Percentiles rank a stretch among this genome's conserved stretches.
phyloP scores from a whole-genome alignment of 2,888 invertebrate genomes.

The Zonitis immaculata region DNA sequence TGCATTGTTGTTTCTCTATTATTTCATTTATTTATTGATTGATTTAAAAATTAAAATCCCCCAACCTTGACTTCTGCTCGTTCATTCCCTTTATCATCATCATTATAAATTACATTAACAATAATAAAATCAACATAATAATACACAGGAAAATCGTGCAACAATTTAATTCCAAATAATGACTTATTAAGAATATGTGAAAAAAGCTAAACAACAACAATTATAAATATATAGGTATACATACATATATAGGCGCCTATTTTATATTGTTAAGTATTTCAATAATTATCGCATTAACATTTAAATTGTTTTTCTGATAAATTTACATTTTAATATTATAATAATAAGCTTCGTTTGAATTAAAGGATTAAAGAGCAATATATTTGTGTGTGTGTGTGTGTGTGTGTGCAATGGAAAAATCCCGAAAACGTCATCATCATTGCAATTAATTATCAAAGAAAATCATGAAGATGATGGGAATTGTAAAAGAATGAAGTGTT shows the following conservation, averaged over 20 bases:
- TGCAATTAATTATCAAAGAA: too few species aligned
- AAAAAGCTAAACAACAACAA: background rate
- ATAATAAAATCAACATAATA: background rate
- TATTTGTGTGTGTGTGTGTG: too few species aligned
- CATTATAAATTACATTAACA: too few species aligned
- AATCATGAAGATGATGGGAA: too few species aligned
- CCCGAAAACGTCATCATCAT: too few species aligned
- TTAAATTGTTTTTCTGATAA: conserved; percentile 1
- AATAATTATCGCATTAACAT: background rate
- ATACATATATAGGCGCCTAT: background rate
- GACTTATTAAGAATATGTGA: background rate
- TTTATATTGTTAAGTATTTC: background rate
- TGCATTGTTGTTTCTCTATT: too few species aligned
- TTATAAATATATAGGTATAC: too few species aligned
- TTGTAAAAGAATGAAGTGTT: too few species aligned
- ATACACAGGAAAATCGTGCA: background rate
- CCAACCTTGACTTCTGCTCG: background rate
- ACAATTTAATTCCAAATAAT: background rate
- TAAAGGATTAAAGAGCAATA: background rate
- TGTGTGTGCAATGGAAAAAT: too few species aligned
- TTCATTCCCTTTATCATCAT: background rate
- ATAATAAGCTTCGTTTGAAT: too few species aligned
- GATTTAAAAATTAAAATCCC: background rate
- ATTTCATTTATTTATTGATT: too few species aligned
- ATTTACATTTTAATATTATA: too few species aligned